phyloP scores from a whole-genome alignment of 92 coral and sea anemone genomes.

The Palythoa grandiflora region DNA sequence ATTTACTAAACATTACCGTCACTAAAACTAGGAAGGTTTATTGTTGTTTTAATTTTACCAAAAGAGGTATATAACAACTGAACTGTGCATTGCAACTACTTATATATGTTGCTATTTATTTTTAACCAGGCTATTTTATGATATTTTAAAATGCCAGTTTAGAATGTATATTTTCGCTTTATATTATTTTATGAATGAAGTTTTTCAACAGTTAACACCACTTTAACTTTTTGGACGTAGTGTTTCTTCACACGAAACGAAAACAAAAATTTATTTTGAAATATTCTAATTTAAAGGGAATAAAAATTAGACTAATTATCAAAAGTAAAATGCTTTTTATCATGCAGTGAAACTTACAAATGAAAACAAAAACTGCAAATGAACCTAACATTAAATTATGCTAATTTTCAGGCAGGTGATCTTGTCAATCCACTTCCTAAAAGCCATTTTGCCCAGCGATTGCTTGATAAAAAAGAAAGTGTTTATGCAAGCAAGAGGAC shows the following conservation, averaged over 20 bases:
- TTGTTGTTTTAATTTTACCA: conserved; percentile 7
- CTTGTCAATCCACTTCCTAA: conserved; percentile 88
- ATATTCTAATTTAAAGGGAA: background rate
- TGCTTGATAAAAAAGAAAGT: conserved; percentile 89
- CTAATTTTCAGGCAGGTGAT: conserved; percentile 85
- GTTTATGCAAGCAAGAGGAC: conserved; percentile 84
- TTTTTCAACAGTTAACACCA: background rate
- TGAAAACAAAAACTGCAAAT: background rate
- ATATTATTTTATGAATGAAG: background rate
- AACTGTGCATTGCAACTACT: background rate
- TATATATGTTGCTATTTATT: too few relatives aligned
- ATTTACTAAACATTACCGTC: background rate
- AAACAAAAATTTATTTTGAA: background rate
- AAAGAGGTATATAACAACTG: background rate
- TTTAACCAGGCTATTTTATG: background rate
- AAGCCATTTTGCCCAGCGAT: conserved; percentile 84
- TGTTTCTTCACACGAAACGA: too few relatives aligned
- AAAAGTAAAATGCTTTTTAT: background rate
- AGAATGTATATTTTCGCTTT: too few relatives aligned
- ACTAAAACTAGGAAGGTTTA: background rate
- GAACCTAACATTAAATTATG: background rate
- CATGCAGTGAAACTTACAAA: too few relatives aligned
- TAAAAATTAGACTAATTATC: background rate
- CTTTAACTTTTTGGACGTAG: background rate
- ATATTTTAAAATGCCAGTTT: background rate